Base-by-base conservation (phyloP, 2,888 invertebrate species). In the Diaprepes abbreviatus region DNA sequence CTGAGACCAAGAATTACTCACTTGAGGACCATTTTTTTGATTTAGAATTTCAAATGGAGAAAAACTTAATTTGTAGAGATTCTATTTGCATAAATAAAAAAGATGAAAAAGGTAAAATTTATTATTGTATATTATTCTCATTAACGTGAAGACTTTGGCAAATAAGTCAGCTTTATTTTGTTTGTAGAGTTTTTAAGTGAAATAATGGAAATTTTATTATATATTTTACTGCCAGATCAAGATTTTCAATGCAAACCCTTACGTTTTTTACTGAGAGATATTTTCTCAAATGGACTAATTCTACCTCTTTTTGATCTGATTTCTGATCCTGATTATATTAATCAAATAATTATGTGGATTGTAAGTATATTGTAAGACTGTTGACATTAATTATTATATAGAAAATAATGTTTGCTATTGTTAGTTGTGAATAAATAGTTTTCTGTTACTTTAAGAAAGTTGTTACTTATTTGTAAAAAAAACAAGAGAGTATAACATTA, bases 281-380 rank as follows among this genome's bases (percentile, higher is more conserved):
- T 84, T 63, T 80, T 84, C 71, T 75, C 81, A 2, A 84, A 82
- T 70, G 81, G 81, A 72, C 80, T 85, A 35, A 73, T 84, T 72
- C 77, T 81, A 67, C 84, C 85, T 78, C 85, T 95, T 57, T 87
- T 95, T 70, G 89, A 92, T 17, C 90, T 93, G 79, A 90, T 92
- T 58, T 87, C 94, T 43, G 95, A 96, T 85, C 96, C 97, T 57
- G 95, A 96, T 87, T 95, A 93, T 81, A 92, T 97, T 75, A 97
- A 97, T 85, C 93, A 95, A 84, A 89, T 91, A 72, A 92, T 96
- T 80, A 89, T 95, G 79, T 94, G 93, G 92, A 89, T 93, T 88
- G 95, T 95, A 83, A 89, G 91, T 70, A 43, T n/a, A n/a, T n/a
- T n/a, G n/a, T n/a, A n/a, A n/a, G n/a, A n/a, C n/a, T n/a, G n/a